These are phyloP conservation scores for Dreissena polymorpha DNA, from an alignment of 1,140 invertebrate species.

Conservation along the genomic window DNA sequence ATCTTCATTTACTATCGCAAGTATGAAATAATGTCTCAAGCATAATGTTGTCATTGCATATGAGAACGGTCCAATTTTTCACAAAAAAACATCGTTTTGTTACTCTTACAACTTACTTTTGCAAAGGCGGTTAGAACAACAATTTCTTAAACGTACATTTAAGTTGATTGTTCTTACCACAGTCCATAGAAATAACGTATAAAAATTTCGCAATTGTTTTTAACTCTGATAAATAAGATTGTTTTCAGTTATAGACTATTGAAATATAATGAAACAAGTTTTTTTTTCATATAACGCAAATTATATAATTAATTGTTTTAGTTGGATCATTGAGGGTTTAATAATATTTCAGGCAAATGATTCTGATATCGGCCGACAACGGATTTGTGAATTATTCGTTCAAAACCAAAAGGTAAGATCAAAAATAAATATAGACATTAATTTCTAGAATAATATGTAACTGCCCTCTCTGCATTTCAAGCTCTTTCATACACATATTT, in stretches of 20 bases:
- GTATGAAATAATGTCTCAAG: too few species aligned
- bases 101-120: too few species aligned
- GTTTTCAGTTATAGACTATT: too few species aligned
- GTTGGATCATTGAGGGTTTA: background rate
- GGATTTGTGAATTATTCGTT: conserved; percentile 5
- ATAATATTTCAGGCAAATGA: conserved; percentile 9
- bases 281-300: too few species aligned
- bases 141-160: background rate
- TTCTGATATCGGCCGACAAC: conserved; percentile 14
- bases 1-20: too few species aligned
- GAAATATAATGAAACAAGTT: too few species aligned
- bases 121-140: too few species aligned
- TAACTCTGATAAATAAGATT: background rate
- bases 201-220: background rate
- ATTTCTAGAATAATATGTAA: background rate
- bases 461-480: background rate
- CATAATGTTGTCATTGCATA: too few species aligned
- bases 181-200: background rate
- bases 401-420: conserved; percentile 14
- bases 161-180: background rate
- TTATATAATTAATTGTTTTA: too few species aligned
- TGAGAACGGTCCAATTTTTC: too few species aligned
- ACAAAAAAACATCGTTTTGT: too few species aligned
- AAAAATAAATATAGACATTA: background rate
- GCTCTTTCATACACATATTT: background rate